Base-by-base conservation (phyloP, 2,797 vertebrate species). In the Propithecus deckenii region DNA sequence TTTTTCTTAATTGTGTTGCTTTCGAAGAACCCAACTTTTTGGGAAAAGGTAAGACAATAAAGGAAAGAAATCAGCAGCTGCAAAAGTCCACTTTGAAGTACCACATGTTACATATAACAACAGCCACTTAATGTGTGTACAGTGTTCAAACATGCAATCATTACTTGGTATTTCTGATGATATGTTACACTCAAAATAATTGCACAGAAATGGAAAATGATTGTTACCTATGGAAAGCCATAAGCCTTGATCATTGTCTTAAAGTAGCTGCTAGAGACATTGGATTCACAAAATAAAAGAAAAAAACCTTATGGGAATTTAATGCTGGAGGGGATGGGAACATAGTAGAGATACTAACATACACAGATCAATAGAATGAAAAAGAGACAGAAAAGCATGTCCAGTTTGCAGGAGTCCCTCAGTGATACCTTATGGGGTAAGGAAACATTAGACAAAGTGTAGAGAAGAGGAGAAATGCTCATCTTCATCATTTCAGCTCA, bases 41-140 rank as follows among this genome's bases (percentile, higher is more conserved):
- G 23, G 20, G 14, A 74, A 89, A 90, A 74, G 38, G 7, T 74
- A 72, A 67, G 32, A 69, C 6, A 67, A 69, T 2, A 41, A 74
- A 94, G n/a, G 23, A 85, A 95, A 79, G 11, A 80, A 48, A 76
- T 74, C 20, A 65, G 35, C n/a, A 30, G 4, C n/a, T 43, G 1
- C 30, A 83, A 32, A 89, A 80, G 48, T 79, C 91, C 57, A 59
- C 22, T 89, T 59, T 74, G 80, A 96, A 96, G 32, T 52, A 76
- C 13, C 15, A 50, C 7, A 48, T 32, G 9, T 28, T 71, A 9
- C 3, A 2, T 28, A 13, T 41, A 79, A 59, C 11, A 93, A 12
- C 12, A 94, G 14, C 8, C 74, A 63, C 32, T 75, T 59, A 61
- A 57, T 48, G 35, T 50, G 57, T 50, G 43, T 86, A n/a, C 32